Conservation (phyloP, 2,113 vertebrate species). For the Anolis carolinensis region DNA sequence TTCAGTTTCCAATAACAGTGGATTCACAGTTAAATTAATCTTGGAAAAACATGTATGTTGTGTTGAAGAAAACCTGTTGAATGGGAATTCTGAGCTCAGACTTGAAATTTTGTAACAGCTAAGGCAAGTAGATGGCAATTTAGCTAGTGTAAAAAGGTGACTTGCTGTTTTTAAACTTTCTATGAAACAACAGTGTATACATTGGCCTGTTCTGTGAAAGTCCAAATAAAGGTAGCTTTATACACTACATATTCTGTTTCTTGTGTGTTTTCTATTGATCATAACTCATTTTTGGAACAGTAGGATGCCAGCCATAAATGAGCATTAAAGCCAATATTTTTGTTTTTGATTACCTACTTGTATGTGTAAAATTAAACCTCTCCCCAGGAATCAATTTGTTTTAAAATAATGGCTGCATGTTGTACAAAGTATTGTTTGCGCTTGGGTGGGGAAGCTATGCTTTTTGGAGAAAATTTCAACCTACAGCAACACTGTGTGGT, state of each 20-base stretch:
- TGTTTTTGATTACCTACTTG: neutral
- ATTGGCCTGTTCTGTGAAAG: slow-evolving; percentile 77
- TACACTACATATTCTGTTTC: slow-evolving; percentile 64
- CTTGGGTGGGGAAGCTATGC: too few species aligned
- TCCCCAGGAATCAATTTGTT: too few species aligned
- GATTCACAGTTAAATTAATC: slow-evolving; percentile 45
- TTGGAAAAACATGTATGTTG: slow-evolving; percentile 71
- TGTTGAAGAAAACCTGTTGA: slow-evolving; percentile 72
- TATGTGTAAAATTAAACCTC: neutral
- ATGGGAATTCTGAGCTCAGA: slow-evolving; percentile 66
- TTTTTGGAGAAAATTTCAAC: too few species aligned
- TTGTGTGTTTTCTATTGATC: neutral
- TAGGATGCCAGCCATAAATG: neutral
- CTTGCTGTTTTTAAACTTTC: slow-evolving; percentile 79
- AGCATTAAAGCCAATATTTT: neutral
- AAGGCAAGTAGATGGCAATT: slow-evolving; percentile 54
- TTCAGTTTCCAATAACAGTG: slow-evolving; percentile 63
- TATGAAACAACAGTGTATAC: slow-evolving; percentile 70
- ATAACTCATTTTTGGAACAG: neutral
- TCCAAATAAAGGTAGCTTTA: slow-evolving; percentile 83
- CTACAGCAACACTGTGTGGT: too few species aligned
- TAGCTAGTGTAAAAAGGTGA: slow-evolving; percentile 73
- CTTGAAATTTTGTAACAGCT: slow-evolving; percentile 63
- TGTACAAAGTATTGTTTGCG: too few species aligned
- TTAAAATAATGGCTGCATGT: too few species aligned